Evolutionary conservation across 2,113 vertebrate genomes (phyloP), one percentile per base, ranked within the genome.

Genomic region (Scalopus aquaticus): DNA sequence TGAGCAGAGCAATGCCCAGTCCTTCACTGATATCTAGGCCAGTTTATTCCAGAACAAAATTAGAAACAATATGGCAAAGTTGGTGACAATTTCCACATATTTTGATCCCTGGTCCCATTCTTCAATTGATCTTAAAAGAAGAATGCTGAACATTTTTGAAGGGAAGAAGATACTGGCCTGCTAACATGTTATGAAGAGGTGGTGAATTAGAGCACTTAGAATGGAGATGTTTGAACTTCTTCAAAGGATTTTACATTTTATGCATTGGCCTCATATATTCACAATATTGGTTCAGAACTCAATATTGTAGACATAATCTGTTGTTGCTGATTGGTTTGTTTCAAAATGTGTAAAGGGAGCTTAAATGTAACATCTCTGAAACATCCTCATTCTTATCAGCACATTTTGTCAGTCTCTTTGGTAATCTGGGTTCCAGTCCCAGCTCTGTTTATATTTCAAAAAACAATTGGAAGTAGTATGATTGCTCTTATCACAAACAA

Each of bases 401-500:
- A 67, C 30, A 54, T 81, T 58, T 96, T 97, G 91, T 56, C 69
- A 96, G 91, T 95, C 94, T 97, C 32, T 74, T 97, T 97, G 58
- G 26, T 10, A 81, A 65, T 96, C 62, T 51, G 79, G 80, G 93
- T 97, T 96, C 35, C 67, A 37, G 88, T 62, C 39, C 62, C 96
- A 93, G 72, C 39, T 96, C 16, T 85, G 49, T 88, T 96, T 96
- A 42, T 64, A 67, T 91, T 88, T 94, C 95, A 79, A 94, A 96
- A 87, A 97, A 96, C 86, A 96, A 90, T 37, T 81, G 77, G 30
- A 92, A 22, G 42, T 93, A 74, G 32, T 90, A 89, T 94, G 79
- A 93, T 91, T 95, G 88, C 58, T 95, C 83, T 97, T 96, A 97
- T 97, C 96, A 96, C 78, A 93, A 86, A 92, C 30, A 97, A 91